phyloP scores from a whole-genome alignment of 2,113 vertebrate species.

The Saccopteryx leptura region DNA sequence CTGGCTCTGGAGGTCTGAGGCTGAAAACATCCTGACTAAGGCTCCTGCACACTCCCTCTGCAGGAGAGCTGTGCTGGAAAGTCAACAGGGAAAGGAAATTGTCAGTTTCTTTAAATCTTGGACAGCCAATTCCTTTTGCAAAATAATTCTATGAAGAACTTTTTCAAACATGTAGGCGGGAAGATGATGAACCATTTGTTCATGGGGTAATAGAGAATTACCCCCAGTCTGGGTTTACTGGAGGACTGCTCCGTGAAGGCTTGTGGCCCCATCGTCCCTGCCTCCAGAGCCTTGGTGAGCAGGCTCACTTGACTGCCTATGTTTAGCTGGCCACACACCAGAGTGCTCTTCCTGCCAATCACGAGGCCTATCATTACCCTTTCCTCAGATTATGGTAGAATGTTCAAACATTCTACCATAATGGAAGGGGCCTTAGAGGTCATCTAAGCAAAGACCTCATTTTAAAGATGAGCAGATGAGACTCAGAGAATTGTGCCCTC shows the following conservation, averaged over 20 bases:
- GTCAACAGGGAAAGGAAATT: background rate
- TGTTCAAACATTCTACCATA: no score
- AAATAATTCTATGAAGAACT: background rate
- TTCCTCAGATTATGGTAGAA: background rate
- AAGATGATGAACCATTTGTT: background rate
- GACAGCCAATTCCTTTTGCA: background rate
- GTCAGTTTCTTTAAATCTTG: background rate
- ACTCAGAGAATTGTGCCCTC: background rate
- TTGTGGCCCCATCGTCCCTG: background rate
- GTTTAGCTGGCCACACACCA: background rate
- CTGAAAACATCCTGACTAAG: background rate
- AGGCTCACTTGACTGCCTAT: background rate
- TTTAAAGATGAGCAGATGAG: conserved; percentile 62
- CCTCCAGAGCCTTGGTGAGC: background rate
- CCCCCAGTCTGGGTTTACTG: background rate
- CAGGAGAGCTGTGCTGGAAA: background rate
- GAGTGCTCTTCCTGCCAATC: background rate
- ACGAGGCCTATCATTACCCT: background rate
- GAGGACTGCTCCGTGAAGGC: no score
- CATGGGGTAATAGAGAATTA: background rate
- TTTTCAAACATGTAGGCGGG: background rate
- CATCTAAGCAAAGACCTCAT: conserved; percentile 66
- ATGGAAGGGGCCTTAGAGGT: conserved; percentile 44
- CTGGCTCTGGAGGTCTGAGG: background rate
- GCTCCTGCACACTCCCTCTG: background rate